Percentiles rank a stretch among this genome's conserved stretches.
These are phyloP conservation scores for Heliconius congener DNA, from an alignment of 1,140 invertebrate species.

Conservation along the genomic window DNA sequence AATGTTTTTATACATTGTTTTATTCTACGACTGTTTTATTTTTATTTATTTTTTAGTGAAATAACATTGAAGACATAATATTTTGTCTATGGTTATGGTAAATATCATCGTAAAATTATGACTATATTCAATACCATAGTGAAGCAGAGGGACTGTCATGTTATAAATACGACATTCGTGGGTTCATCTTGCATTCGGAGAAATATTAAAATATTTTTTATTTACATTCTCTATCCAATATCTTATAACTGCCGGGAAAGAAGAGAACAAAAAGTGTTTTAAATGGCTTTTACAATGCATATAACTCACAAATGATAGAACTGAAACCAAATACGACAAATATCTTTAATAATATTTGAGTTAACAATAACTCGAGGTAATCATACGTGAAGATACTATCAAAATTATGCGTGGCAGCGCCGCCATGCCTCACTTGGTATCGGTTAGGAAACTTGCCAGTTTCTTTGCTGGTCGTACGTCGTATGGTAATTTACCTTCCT, in stretches of 20 bases:
- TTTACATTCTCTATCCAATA: not conserved
- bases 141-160: not conserved
- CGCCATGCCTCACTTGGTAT: slow-evolving; percentile 53
- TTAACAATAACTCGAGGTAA: slow-evolving; percentile 30
- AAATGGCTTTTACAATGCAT: too few species aligned
- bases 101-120: not conserved
- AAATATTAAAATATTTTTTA: not conserved
- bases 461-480: slow-evolving; percentile 60
- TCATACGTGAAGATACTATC: slow-evolving; percentile 37
- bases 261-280: too few species aligned
- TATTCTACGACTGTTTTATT: not conserved
- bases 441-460: slow-evolving; percentile 51
- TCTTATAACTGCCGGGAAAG: too few species aligned
- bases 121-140: not conserved
- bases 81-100: not conserved
- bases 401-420: slow-evolving; percentile 39
- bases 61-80: not conserved
- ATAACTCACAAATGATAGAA: not conserved
- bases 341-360: not conserved
- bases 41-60: not conserved
- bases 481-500: slow-evolving; percentile 73
- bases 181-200: not conserved
- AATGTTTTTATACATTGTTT: not conserved
- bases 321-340: not conserved
- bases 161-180: not conserved